Base-by-base conservation (phyloP, 1,140 invertebrate species). In the Zaprionus capensis region DNA sequence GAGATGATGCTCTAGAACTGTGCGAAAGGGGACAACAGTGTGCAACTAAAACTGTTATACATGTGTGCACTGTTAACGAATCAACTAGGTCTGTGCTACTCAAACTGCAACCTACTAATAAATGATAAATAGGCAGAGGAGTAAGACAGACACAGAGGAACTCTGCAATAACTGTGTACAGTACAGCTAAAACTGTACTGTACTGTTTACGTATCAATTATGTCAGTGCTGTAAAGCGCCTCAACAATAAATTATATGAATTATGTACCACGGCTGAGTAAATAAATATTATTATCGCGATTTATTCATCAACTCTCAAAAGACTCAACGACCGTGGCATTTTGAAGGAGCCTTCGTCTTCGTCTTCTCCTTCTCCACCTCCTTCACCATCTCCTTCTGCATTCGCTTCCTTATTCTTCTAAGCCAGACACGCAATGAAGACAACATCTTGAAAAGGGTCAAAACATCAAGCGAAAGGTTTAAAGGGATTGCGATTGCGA, bases 361-460 rank as follows among this genome's bases (percentile, higher is more conserved):
- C 12, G n/a, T 57, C 69, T 58, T 41, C 22, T 26, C 2, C 0
- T 6, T 44, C n/a, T 7, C 17, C 46, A 4, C 3, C 17, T 22
- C 0, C 46, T 12, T 11, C 11, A 2, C 9, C 12, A 11, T 55
- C 22, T 5, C 12, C 51, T 15, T 24, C 38, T 66, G 49, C 24
- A 51, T 24, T 49, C 36, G 81, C 81, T 86, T 77, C 80, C 80
- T 86, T 86, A 85, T 84, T 75, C 66, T 34, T 62, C 69, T 73
- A 73, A 78, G 76, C 57, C 80, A 76, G 78, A 73, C 84, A 88
- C 84, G 84, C 84, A 88, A 88, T 88, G 81, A 88, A 88, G 84
- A 88, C 84, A 88, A 88, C 84, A 88, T 88, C 84, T 88, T 88
- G 84, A 88, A 88, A 88, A 88, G 85, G 84, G 84, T 88, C 84